Evolutionary conservation across 2,797 vertebrate species (phyloP).

Genomic region (Phalanger gymnotis): DNA sequence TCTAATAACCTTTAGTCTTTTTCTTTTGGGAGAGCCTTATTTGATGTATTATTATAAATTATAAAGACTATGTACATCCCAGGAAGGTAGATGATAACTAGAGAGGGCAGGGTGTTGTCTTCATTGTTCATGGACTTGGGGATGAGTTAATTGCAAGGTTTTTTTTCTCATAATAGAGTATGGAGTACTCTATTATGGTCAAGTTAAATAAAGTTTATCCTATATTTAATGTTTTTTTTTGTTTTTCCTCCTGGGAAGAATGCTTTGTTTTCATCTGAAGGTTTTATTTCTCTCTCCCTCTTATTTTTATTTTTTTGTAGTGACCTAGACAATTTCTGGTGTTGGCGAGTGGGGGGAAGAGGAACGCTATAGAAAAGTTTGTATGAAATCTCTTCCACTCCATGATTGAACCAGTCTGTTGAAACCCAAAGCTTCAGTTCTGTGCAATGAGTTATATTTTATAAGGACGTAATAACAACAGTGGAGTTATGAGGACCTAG

Average conservation of each 20-base stretch:
- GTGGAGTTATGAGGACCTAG: background rate
- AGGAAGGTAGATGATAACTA: background rate
- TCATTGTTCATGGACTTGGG: background rate
- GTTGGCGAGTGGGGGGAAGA: accelerated
- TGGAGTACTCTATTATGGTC: no score
- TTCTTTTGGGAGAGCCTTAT: background rate
- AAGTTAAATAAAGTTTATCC: background rate
- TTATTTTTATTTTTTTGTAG: background rate
- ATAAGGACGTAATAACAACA: background rate
- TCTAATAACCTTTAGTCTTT: background rate
- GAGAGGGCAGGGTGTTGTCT: background rate
- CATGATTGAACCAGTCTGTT: background rate
- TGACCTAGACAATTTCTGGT: background rate
- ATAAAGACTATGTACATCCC: background rate
- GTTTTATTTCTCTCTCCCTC: background rate
- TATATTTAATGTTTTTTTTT: background rate
- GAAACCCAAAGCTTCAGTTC: background rate
- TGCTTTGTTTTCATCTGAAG: background rate
- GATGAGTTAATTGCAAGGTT: background rate
- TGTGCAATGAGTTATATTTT: background rate
- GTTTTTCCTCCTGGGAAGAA: background rate
- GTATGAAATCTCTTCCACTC: background rate
- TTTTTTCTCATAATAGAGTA: no score
- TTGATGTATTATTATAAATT: background rate
- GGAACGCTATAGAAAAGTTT: background rate